These are phyloP conservation scores for Meda fulgida DNA, from an alignment of 2,797 vertebrate species.

Conservation along the genomic window DNA sequence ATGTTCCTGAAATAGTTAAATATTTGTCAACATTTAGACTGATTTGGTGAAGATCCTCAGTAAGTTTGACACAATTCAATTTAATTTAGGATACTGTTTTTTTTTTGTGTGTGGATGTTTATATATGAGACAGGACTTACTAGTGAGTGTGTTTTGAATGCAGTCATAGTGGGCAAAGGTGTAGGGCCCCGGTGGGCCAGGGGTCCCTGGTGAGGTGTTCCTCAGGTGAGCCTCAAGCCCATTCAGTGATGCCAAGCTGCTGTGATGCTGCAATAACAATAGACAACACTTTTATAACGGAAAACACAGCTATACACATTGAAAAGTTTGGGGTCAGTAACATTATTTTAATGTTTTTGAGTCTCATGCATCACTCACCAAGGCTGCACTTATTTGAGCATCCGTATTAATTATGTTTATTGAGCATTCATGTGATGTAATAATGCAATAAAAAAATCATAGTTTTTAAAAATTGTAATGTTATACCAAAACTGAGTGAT, in stretches of 20 bases:
- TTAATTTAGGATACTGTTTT: not conserved
- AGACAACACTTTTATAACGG: not conserved
- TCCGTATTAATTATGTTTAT: too few species aligned
- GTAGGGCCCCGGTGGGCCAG: conserved; percentile 72
- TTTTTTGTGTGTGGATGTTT: not conserved
- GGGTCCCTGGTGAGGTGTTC: conserved; percentile 64
- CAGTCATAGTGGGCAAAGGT: conserved; percentile 89
- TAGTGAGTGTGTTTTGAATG: conserved; percentile 85
- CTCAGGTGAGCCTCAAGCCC: conserved; percentile 94
- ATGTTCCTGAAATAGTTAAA: conserved; percentile 33
- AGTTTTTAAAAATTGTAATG: too few species aligned
- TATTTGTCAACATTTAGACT: not conserved
- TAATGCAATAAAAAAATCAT: too few species aligned
- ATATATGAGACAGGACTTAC: conserved; percentile 70
- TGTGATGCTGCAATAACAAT: conserved; percentile 83
- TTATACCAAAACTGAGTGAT: too few species aligned
- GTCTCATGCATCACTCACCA: too few species aligned
- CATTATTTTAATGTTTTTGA: not conserved
- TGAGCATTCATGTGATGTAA: too few species aligned
- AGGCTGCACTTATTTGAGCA: too few species aligned
- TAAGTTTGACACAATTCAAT: not conserved
- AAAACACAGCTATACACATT: not conserved
- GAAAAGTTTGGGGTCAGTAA: not conserved
- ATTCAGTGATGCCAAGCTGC: conserved; percentile 93
- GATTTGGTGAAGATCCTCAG: not conserved